Conservation (phyloP, 1,140 invertebrate genomes). For the Alviniconcha marisindica region DNA sequence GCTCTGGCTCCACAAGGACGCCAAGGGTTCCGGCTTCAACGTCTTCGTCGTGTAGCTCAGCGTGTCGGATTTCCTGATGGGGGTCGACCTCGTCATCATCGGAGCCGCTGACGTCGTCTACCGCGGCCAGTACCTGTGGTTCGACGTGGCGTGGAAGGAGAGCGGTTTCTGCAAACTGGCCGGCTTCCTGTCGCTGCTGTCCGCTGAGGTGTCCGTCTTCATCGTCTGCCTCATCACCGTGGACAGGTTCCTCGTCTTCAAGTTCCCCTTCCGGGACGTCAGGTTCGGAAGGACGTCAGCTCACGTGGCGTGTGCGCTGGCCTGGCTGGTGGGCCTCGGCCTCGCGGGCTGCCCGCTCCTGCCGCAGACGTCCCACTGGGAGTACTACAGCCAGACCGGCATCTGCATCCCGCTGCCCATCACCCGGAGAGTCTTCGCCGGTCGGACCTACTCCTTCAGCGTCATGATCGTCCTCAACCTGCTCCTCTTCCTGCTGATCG, state of each 20-base stretch:
- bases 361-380: slow-evolving; percentile 32
- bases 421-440: slow-evolving; percentile 20
- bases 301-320: no score
- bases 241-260: no score
- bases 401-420: slow-evolving; percentile 54
- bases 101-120: slow-evolving; percentile 59
- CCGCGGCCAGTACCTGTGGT: slow-evolving; percentile 55
- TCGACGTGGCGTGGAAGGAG: slow-evolving; percentile 56
- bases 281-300: no score
- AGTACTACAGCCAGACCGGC: slow-evolving; percentile 51
- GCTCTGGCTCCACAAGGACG: not conserved
- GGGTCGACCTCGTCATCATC: slow-evolving; percentile 65
- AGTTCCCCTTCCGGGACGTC: no score
- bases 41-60: slow-evolving; percentile 56
- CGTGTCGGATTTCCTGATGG: slow-evolving; percentile 64
- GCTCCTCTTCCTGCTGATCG: slow-evolving; percentile 46
- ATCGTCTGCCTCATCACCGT: no score
- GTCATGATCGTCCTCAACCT: slow-evolving; percentile 53
- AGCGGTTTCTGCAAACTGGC: slow-evolving; percentile 55
- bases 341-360: slow-evolving; percentile 31
- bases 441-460: slow-evolving; percentile 45
- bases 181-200: slow-evolving; percentile 60
- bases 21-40: slow-evolving; percentile 43
- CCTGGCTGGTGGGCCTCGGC: slow-evolving; percentile 29
- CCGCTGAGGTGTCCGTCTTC: slow-evolving; percentile 62